phyloP scores from a whole-genome alignment of 2,888 invertebrate species.

The Caenorhabditis doughertyi region DNA sequence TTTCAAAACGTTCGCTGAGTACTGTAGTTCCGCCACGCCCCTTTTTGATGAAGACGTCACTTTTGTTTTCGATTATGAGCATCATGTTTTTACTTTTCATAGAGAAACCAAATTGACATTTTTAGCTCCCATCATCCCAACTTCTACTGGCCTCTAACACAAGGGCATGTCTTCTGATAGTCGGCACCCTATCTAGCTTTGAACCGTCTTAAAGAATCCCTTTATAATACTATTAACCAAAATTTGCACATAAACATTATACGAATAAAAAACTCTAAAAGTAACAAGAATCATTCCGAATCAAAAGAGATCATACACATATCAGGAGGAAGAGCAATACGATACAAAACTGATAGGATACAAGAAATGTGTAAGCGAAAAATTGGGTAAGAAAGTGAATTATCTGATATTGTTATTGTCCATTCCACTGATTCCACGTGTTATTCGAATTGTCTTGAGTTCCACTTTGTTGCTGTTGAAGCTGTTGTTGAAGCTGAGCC shows the following conservation, averaged over 20 bases:
- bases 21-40: too few species aligned
- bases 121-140: too few species aligned
- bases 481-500: slow-evolving; percentile 17
- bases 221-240: background rate
- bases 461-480: slow-evolving; percentile 24
- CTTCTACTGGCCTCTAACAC: too few species aligned
- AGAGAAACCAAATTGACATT: too few species aligned
- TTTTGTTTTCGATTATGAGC: too few species aligned
- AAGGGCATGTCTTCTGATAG: too few species aligned
- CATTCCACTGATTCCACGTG: slow-evolving; percentile 34
- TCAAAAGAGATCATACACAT: background rate
- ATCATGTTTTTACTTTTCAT: too few species aligned
- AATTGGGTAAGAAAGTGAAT: too few species aligned
- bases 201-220: background rate
- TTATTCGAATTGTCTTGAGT: slow-evolving; percentile 4
- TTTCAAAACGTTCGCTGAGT: too few species aligned
- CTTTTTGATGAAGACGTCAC: too few species aligned
- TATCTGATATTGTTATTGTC: slow-evolving; percentile 14
- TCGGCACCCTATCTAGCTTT: background rate
- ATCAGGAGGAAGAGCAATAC: background rate
- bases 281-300: background rate
- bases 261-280: background rate
- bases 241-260: background rate
- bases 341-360: background rate
- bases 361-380: background rate